A percentile compares a stretch with the other conserved stretches of the same genome.
These are phyloP conservation scores for Elgaria multicarinata DNA, from an alignment of 2,113 vertebrate genomes.

Conservation along the genomic window DNA sequence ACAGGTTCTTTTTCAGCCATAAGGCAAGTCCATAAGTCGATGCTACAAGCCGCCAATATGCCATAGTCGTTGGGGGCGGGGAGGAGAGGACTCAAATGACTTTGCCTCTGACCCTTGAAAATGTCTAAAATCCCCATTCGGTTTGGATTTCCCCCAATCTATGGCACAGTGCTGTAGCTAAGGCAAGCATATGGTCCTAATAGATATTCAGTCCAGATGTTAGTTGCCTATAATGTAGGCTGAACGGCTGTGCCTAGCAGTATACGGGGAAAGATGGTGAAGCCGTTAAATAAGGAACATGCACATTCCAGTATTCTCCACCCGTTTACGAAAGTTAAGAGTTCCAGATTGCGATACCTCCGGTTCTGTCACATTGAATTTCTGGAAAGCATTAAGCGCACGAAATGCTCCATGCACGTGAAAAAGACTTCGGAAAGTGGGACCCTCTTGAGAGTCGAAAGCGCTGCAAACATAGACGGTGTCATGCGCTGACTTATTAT, in stretches of 20 bases:
- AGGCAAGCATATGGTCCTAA: conserved; percentile 78
- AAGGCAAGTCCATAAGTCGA: conserved; percentile 30
- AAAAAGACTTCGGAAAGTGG: background rate
- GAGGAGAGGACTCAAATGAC: conserved; percentile 73
- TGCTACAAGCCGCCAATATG: conserved; percentile 25
- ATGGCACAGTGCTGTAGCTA: conserved; percentile 69
- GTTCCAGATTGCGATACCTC: conserved; percentile 78
- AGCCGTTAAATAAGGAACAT: conserved; percentile 76
- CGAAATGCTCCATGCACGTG: conserved; percentile 53
- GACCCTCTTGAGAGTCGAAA: conserved; percentile 63
- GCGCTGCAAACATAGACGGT: background rate
- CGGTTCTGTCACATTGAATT: conserved; percentile 79
- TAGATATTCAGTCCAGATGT: conserved; percentile 84
- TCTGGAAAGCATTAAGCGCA: conserved; percentile 79
- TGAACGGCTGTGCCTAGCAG: conserved; percentile 67
- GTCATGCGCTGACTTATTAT: background rate
- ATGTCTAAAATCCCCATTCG: conserved; percentile 79
- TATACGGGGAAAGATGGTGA: conserved; percentile 73
- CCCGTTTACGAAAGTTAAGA: conserved; percentile 79
- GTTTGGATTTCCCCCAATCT: conserved; percentile 80
- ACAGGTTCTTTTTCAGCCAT: conserved; percentile 65
- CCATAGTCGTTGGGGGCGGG: conserved; percentile 13
- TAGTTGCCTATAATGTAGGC: conserved; percentile 77
- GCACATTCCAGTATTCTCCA: conserved; percentile 77
- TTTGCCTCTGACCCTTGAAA: conserved; percentile 81